A percentile compares a stretch with the other conserved stretches of the same genome.
Evolutionary conservation across 2,797 vertebrate genomes (phyloP).

Genomic region (Phrynocephalus vlangalii): DNA sequence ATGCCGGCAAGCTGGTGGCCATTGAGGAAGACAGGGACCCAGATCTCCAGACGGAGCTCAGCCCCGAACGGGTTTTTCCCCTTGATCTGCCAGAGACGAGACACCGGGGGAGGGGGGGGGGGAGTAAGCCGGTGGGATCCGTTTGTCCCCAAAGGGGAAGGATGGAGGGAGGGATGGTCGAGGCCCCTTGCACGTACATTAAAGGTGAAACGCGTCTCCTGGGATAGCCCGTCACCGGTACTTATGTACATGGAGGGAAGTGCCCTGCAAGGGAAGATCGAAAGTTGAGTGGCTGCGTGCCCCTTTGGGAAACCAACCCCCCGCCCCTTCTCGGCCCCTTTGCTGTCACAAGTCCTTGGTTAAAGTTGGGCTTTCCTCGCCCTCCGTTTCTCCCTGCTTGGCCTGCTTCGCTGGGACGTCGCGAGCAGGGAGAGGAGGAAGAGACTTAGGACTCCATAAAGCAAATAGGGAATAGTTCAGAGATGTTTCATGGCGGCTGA

Average conservation of each 20-base stretch:
- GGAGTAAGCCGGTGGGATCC: not conserved
- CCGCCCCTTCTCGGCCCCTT: too few species aligned
- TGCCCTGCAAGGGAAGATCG: constrained; percentile 54
- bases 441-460: too few species aligned
- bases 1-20: constrained; percentile 42
- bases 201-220: constrained; percentile 65
- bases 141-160: not conserved
- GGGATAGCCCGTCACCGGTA: constrained; percentile 41
- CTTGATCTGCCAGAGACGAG: constrained; percentile 64
- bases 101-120: too few species aligned
- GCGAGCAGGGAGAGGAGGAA: too few species aligned
- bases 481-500: too few species aligned
- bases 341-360: too few species aligned
- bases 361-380: too few species aligned
- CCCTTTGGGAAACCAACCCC: too few species aligned
- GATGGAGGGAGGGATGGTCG: not conserved
- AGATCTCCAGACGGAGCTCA: constrained; percentile 65
- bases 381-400: too few species aligned
- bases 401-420: too few species aligned
- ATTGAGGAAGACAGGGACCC: constrained; percentile 58
- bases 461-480: too few species aligned
- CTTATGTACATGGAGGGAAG: constrained; percentile 54
- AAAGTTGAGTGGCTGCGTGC: not conserved
- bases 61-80: constrained; percentile 69
- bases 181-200: constrained; percentile 43